These are phyloP conservation scores for Zaprionus inermis DNA, from an alignment of 1,140 invertebrate genomes.

Conservation along the genomic window DNA sequence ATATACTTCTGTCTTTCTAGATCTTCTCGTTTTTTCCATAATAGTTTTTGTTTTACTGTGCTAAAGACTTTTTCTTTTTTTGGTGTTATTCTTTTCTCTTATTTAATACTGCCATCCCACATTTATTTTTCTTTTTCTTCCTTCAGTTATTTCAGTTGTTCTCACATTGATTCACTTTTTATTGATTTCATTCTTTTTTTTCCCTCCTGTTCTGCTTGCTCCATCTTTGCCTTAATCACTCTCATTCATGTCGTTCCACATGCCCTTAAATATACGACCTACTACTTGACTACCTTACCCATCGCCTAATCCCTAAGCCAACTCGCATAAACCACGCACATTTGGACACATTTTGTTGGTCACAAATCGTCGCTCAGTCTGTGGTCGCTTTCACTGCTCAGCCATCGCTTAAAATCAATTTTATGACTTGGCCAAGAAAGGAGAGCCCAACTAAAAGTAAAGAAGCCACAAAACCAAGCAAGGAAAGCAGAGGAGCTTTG, in stretches of 20 bases:
- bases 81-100: no score
- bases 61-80: background rate
- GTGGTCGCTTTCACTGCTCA: conserved; percentile 63
- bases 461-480: conserved; percentile 5
- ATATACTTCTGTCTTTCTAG: background rate
- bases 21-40: background rate
- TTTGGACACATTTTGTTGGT: conserved; percentile 10
- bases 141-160: no score
- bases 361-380: conserved; percentile 15
- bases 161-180: no score
- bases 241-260: no score
- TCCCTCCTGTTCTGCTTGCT: no score
- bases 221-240: no score
- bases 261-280: background rate
- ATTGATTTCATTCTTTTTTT: no score
- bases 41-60: no score
- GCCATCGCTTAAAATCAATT: conserved; percentile 71
- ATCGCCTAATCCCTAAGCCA: background rate
- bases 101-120: no score
- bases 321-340: background rate
- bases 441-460: conserved; percentile 11
- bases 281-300: background rate
- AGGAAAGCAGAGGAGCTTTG: conserved; percentile 14
- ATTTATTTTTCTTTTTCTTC: no score
- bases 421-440: conserved; percentile 67